Percentiles rank a stretch among this genome's conserved stretches.
These are phyloP conservation scores for Meiosimyza decipiens DNA, from an alignment of 2,888 invertebrate genomes.

Conservation along the genomic window DNA sequence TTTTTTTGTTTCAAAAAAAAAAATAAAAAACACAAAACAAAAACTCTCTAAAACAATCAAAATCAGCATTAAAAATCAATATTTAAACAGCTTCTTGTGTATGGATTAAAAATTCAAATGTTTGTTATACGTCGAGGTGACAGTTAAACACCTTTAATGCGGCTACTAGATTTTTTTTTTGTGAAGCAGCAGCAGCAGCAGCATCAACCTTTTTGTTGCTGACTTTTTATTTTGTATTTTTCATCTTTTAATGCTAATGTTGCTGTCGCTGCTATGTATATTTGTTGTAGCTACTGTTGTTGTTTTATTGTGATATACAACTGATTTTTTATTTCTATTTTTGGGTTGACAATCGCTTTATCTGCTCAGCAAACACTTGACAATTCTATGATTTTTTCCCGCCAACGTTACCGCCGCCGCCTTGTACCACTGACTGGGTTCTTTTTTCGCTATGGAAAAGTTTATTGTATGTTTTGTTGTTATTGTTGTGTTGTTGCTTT, in stretches of 20 bases:
- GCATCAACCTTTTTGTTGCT: too few relatives aligned
- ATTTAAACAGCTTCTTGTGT: conserved; percentile 22
- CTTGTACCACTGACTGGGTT: neutral
- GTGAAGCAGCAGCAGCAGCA: too few relatives aligned
- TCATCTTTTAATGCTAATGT: conserved; percentile 1
- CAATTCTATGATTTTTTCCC: conserved; percentile 37
- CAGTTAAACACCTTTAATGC: conserved; percentile 58
- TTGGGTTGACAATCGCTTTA: conserved; percentile 38
- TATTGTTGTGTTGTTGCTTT: neutral
- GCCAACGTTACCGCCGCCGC: conserved; percentile 16
- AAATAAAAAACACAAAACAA: neutral
- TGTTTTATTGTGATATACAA: neutral
- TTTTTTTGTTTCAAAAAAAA: neutral
- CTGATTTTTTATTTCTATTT: conserved; percentile 4
- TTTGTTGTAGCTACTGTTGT: conserved; percentile 1
- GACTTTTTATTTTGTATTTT: neutral
- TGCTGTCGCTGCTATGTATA: neutral
- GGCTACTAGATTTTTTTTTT: conserved; percentile 48
- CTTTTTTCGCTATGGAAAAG: too few relatives aligned
- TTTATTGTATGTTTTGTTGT: conserved; percentile 13
- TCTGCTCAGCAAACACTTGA: conserved; percentile 43
- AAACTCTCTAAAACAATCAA: conserved; percentile 23
- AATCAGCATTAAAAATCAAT: conserved; percentile 17
- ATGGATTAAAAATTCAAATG: conserved; percentile 13
- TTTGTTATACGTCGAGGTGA: conserved; percentile 48